Conservation (phyloP, 2,113 vertebrate species). For the Paratilapia polleni region DNA sequence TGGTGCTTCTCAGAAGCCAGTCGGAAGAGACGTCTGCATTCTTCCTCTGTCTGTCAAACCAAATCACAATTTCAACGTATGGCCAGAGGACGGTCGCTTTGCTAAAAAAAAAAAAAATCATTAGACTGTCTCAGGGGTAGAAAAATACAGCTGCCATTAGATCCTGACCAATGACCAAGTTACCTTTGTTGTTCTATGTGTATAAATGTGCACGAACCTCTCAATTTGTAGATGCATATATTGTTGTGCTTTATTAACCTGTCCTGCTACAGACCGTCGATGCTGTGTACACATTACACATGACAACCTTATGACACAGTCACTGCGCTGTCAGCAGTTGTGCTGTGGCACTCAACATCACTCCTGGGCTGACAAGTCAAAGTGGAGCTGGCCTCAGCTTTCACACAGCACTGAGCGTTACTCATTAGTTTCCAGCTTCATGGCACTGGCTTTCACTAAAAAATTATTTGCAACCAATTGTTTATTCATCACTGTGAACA, state of each 20-base stretch:
- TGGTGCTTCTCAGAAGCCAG: slow-evolving; percentile 85
- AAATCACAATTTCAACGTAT: neutral
- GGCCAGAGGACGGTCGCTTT: neutral
- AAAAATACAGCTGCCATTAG: neutral
- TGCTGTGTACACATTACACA: neutral
- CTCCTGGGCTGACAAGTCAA: no score
- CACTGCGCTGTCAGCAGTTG: no score
- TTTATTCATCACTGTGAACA: neutral
- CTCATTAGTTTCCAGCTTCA: no score
- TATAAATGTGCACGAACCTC: no score
- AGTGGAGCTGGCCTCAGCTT: no score
- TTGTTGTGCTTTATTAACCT: neutral
- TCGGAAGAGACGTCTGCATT: slow-evolving; percentile 76
- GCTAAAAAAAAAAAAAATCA: neutral
- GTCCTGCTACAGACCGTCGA: neutral
- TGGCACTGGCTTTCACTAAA: no score
- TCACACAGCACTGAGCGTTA: no score
- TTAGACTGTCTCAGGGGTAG: neutral
- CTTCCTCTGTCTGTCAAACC: slow-evolving; percentile 73
- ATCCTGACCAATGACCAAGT: neutral
- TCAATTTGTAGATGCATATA: neutral
- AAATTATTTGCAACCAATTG: no score
- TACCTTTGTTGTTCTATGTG: neutral
- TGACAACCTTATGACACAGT: neutral
- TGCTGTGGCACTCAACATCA: no score